phyloP scores from a whole-genome alignment of 2,888 invertebrate species.

The Meliscaeva auricollis region DNA sequence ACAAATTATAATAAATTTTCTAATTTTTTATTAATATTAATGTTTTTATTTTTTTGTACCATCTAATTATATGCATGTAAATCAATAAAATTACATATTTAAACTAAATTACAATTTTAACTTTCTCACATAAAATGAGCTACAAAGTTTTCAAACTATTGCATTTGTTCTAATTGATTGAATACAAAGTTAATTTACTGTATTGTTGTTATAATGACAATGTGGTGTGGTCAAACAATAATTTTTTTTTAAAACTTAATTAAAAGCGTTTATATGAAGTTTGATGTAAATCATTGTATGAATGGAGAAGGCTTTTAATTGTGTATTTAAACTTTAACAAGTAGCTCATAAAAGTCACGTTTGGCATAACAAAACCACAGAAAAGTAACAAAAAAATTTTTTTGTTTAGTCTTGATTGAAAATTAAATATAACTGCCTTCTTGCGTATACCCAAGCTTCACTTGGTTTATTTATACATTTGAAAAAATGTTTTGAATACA shows the following conservation, averaged over 20 bases:
- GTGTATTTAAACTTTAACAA: background rate
- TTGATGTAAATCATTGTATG: background rate
- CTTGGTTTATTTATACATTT: background rate
- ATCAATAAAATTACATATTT: background rate
- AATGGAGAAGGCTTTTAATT: background rate
- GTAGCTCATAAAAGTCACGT: background rate
- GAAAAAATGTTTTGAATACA: conserved; percentile 25
- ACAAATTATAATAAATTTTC: too few species aligned
- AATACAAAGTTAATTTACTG: conserved; percentile 1
- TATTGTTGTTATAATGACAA: conserved; percentile 12
- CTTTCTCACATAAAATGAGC: background rate
- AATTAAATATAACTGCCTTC: too few species aligned
- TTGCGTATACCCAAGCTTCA: background rate
- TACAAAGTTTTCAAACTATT: background rate
- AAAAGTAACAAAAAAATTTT: background rate
- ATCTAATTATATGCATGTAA: background rate
- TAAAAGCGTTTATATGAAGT: background rate
- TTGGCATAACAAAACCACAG: conserved; percentile 3
- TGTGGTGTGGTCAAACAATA: conserved; percentile 13
- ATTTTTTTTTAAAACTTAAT: background rate
- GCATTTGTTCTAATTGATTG: background rate
- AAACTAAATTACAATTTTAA: background rate
- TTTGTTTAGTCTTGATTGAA: too few species aligned
- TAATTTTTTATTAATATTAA: too few species aligned
- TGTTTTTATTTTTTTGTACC: too few species aligned